A percentile compares a stretch with the other conserved stretches of the same genome.
phyloP scores from a whole-genome alignment of 2,888 invertebrate species.

The Tupiocoris notatus region DNA sequence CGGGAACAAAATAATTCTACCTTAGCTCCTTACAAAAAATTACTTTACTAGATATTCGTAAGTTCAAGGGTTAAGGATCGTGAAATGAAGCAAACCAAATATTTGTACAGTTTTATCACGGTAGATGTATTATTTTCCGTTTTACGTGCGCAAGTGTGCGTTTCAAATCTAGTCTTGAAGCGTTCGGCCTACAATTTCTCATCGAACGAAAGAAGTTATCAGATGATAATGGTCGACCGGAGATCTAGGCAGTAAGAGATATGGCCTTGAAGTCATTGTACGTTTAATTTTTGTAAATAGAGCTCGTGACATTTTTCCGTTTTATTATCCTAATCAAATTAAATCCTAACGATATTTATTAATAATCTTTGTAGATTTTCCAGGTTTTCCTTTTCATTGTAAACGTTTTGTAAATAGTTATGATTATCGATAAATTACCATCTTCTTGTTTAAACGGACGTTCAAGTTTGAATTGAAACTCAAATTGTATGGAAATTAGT shows the following conservation, averaged over 20 bases:
- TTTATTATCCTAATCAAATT: not conserved
- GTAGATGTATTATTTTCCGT: not conserved
- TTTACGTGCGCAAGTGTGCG: not conserved
- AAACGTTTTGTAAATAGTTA: not conserved
- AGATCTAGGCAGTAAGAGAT: not conserved
- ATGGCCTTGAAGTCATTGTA: not conserved
- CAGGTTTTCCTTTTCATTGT: not conserved
- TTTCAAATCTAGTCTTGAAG: conserved; percentile 22
- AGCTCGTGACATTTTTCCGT: not conserved
- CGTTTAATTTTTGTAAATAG: not conserved
- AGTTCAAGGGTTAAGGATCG: not conserved
- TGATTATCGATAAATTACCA: not conserved
- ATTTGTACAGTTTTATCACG: not conserved
- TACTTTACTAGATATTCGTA: too few species aligned
- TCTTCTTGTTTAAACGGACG: not conserved
- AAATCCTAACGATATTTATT: not conserved
- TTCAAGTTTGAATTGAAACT: not conserved
- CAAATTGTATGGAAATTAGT: too few species aligned
- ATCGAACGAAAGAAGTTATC: too few species aligned
- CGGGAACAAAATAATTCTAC: too few species aligned
- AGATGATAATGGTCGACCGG: not conserved
- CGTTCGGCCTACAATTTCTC: conserved; percentile 29
- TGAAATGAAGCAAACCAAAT: not conserved
- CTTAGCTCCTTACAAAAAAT: too few species aligned
- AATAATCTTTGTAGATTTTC: not conserved